Evolutionary conservation across 2,113 vertebrate genomes (phyloP), one percentile per base, ranked within the genome.

Genomic region (Sorex fumeus): DNA sequence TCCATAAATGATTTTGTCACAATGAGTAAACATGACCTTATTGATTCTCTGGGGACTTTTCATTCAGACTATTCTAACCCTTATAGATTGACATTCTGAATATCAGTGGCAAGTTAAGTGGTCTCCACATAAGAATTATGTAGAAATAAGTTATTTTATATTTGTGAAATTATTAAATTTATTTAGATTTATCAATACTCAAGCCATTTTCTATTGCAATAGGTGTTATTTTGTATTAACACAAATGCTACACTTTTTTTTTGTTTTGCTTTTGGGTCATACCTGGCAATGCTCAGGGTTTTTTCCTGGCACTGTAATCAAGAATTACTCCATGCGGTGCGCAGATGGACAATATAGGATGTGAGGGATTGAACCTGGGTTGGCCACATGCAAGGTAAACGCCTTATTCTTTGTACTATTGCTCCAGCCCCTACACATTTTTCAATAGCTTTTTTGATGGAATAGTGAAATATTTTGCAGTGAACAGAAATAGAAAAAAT

Each of bases 101-200:
- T 74, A 57, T 81, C 90, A 93, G 84, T 85, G 87, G 6, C 77
- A 64, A 81, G 72, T 75, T 88, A 71, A 76, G 28, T 57, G 45
- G 66, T 81, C 43, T 93, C 64, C 67, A 93, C 83, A 91, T 94
- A 92, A 71, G 27, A 93, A 90, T n/a, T 83, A 80, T 62, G 76
- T 83, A 94, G 82, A 94, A 93, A 67, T 28, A 10, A n/a, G 66
- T 79, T 92, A 94, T 91, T 90, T 92, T 57, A 92, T 40, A 70
- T 34, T 28, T 90, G 60, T 92, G 50, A 88, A 92, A 84, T 92
- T 92, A 91, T 60, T 21, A 91, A 96, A 93, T 91, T 30, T 66
- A 66, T 66, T 66, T 85, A 92, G 76, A 93, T 75, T 94, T 96
- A 94, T 87, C 94, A 62, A 34, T 67, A 87, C 70, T 87, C 85